Base-by-base conservation (phyloP, 2,797 vertebrate genomes). In the Mico argentatus region DNA sequence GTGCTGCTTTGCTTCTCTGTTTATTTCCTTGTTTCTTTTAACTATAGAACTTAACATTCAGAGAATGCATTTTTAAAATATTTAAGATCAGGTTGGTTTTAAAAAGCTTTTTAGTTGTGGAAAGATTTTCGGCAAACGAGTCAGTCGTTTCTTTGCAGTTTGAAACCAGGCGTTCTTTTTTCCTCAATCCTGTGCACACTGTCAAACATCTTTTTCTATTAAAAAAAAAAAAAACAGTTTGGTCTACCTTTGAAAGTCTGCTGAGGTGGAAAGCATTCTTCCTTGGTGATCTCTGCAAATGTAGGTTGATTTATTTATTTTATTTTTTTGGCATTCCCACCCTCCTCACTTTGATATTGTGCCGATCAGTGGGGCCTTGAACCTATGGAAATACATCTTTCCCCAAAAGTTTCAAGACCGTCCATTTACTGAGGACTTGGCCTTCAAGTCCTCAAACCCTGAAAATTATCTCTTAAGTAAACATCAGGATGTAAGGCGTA, bases 1-100 rank as follows among this genome's bases (percentile, higher is more conserved):
- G n/a, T 75, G 5, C 0, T 50, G 14, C 50, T 84, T 80, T 76
- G n/a, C 17, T 88, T 67, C 8, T 91, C 76, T 73, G 5, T 81
- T 48, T 64, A 14, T 41, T 59, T 46, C 57, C 61, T 91, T 89
- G 59, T 87, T 90, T 96, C 33, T 93, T 93, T 90, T 73, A 97
- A 61, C 7, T 17, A 50, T 1, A 89, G n/a, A 4, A 86, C n/a
- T 70, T 39, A n/a, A 55, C 81, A 88, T 79, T 94, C 87, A 77
- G 39, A 84, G 77, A 87, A 59, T 39, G 86, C 17, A 20, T 91
- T 88, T 90, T 84, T 10, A 44, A 77, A 86, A 87, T n/a, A 82
- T 57, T 96, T 44, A 73, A 80, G 33, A 85, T 94, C 11, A 55
- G 4, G 1, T 86, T 96, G 87, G 11, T 88, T 61, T 27, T 33